Conservation (phyloP, 2,888 invertebrate species). For the Erebia aethiops region DNA sequence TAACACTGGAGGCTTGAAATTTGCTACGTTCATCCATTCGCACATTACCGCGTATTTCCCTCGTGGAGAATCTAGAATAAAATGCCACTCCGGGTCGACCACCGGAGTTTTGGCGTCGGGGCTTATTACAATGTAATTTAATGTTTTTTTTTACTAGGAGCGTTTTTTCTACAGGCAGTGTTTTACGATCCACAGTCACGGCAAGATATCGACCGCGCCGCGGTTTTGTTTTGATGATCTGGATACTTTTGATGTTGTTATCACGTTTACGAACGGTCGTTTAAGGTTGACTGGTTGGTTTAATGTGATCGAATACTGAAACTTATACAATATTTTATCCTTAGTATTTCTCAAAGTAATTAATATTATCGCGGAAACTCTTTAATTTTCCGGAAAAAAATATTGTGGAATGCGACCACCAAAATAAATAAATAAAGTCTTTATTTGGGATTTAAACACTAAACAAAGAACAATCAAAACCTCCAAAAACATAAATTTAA, state of each 20-base stretch:
- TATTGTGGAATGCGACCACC: too few species aligned
- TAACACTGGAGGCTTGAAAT: background rate
- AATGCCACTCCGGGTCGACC: constrained; percentile 67
- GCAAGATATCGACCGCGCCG: constrained; percentile 69
- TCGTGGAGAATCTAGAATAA: constrained; percentile 71
- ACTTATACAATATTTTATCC: too few species aligned
- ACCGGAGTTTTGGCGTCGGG: constrained; percentile 65
- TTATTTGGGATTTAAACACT: too few species aligned
- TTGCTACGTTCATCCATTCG: constrained; percentile 17
- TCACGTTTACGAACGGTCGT: background rate
- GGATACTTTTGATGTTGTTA: background rate
- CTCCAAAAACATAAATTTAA: too few species aligned
- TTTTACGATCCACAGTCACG: constrained; percentile 78
- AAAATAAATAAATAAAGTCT: too few species aligned
- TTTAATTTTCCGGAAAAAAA: too few species aligned
- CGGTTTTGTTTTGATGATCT: constrained; percentile 19
- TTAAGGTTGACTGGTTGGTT: too few species aligned
- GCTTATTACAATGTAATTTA: constrained; percentile 79
- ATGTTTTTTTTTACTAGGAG: constrained; percentile 70
- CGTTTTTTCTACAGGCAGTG: constrained; percentile 65
- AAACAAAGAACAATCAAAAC: too few species aligned
- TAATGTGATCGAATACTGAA: too few species aligned
- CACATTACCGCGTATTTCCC: constrained; percentile 63
- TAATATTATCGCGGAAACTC: too few species aligned
- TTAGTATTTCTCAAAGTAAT: too few species aligned